Base-by-base conservation (phyloP, 2,113 vertebrate species). In the Beaufortia kweichowensis region DNA sequence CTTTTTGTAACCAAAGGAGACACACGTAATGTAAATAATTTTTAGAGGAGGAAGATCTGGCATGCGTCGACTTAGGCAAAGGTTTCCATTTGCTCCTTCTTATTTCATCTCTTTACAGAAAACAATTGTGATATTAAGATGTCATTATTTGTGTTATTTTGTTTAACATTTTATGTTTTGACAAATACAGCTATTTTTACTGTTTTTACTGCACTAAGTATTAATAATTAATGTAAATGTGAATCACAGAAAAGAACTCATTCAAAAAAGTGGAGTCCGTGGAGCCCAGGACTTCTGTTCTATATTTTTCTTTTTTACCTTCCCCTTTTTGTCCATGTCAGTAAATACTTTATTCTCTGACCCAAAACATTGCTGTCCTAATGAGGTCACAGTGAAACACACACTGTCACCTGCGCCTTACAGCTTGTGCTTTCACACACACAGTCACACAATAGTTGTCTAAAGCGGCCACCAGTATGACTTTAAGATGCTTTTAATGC, bases 401-500 rank as follows among this genome's bases (percentile, higher is more conserved):
- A 59, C 19, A 14, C 17, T 50, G 12, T 19, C 15, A 21, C 28
- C 2, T 4, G 9, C 29, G 19, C 43, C 8, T 29, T 21, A 8
- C 21, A 12, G 4, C 15, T 48, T 29, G n/a, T 8, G 19, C 26
- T 2, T 6, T 1, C 31, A 29, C 26, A 9, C 41, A 50, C 50
- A 70, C 50, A n/a, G 33, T 35, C 50, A 53, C 21, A 56, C 3
- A 57, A 21, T 21, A 21, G 15, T 24, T 46, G 35, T 26, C 88
- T 3, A 46, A 4, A 84, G 85, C 84, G 83, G 86, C 85, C 87
- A 87, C 86, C 88, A 84, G 89, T 91, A 88, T 90, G 90, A 88
- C 87, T 90, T 90, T 89, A 90, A 90, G 89, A 88, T 88, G 88
- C 62, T 28, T 59, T 87, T 87, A 85, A 86, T 87, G 86, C 87